These are phyloP conservation scores for Ips typographus DNA, from an alignment of 1,140 invertebrate species.

Conservation along the genomic window DNA sequence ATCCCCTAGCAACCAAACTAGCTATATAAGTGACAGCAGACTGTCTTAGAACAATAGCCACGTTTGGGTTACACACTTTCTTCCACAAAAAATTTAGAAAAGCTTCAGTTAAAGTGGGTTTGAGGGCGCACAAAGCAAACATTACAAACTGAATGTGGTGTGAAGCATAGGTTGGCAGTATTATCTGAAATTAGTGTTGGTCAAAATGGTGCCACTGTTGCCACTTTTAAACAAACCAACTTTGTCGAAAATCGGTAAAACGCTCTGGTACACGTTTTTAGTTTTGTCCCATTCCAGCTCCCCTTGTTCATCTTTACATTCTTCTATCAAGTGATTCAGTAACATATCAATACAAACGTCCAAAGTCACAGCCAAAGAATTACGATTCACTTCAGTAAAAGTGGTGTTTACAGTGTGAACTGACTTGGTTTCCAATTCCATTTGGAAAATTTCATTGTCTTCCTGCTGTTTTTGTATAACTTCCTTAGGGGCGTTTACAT, in stretches of 20 bases:
- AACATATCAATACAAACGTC: slow-evolving; percentile 67
- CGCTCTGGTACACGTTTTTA: slow-evolving; percentile 55
- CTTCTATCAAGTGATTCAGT: slow-evolving; percentile 59
- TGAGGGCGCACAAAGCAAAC: slow-evolving; percentile 75
- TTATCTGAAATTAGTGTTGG: slow-evolving; percentile 48
- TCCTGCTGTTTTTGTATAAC: slow-evolving; percentile 55
- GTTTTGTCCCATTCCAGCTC: slow-evolving; percentile 53
- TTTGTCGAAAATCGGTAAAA: slow-evolving; percentile 69
- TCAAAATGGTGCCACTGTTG: too few species aligned
- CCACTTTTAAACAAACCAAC: slow-evolving; percentile 11
- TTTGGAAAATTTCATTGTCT: slow-evolving; percentile 55
- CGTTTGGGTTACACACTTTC: slow-evolving; percentile 68
- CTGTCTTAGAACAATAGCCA: slow-evolving; percentile 67
- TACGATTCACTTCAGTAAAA: slow-evolving; percentile 48
- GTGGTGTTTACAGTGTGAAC: slow-evolving; percentile 32
- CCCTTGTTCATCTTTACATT: slow-evolving; percentile 52
- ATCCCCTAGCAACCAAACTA: slow-evolving; percentile 71
- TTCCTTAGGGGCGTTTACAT: slow-evolving; percentile 64
- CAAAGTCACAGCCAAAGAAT: slow-evolving; percentile 59
- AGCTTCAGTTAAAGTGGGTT: slow-evolving; percentile 62
- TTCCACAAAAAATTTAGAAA: slow-evolving; percentile 77
- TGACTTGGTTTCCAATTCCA: slow-evolving; percentile 53
- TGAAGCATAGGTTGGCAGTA: slow-evolving; percentile 72
- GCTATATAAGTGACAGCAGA: slow-evolving; percentile 72
- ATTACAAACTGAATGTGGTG: slow-evolving; percentile 79